Conservation (phyloP, 2,888 invertebrate genomes). For the Oxyteleia sp. region DNA sequence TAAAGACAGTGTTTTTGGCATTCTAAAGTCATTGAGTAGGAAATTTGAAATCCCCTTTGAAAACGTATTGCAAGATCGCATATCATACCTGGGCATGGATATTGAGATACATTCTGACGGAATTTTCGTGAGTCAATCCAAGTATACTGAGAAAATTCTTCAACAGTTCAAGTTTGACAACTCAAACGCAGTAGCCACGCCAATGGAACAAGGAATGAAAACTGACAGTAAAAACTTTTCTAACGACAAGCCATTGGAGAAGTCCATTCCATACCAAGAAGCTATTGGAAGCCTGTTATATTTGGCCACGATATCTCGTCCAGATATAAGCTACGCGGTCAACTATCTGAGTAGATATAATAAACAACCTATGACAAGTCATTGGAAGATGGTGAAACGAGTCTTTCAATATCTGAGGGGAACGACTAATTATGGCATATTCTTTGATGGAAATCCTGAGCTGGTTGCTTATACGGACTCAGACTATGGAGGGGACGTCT, state of each 20-base stretch:
- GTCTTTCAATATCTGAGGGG: conserved; percentile 70
- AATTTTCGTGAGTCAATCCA: background rate
- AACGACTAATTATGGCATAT: conserved; percentile 72
- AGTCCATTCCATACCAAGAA: background rate
- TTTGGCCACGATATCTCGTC: conserved; percentile 12
- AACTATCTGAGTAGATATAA: conserved; percentile 76
- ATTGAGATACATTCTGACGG: background rate
- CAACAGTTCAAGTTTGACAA: background rate
- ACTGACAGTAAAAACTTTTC: background rate
- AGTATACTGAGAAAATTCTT: conserved; percentile 9
- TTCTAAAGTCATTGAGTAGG: background rate
- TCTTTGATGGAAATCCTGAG: conserved; percentile 71
- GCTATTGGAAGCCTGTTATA: conserved; percentile 11
- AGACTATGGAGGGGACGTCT: conserved; percentile 68
- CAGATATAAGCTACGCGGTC: conserved; percentile 75
- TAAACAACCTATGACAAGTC: conserved; percentile 68
- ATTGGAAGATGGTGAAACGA: conserved; percentile 73
- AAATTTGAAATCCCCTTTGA: background rate
- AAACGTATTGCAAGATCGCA: background rate
- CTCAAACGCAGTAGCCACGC: background rate
- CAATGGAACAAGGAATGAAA: conserved; percentile 11
- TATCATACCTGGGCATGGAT: background rate
- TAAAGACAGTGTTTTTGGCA: background rate
- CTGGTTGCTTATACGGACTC: conserved; percentile 69
- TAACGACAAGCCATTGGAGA: conserved; percentile 4